These are phyloP conservation scores for Arrhopalites spinosus DNA, from an alignment of 2,888 invertebrate genomes.

Conservation along the genomic window DNA sequence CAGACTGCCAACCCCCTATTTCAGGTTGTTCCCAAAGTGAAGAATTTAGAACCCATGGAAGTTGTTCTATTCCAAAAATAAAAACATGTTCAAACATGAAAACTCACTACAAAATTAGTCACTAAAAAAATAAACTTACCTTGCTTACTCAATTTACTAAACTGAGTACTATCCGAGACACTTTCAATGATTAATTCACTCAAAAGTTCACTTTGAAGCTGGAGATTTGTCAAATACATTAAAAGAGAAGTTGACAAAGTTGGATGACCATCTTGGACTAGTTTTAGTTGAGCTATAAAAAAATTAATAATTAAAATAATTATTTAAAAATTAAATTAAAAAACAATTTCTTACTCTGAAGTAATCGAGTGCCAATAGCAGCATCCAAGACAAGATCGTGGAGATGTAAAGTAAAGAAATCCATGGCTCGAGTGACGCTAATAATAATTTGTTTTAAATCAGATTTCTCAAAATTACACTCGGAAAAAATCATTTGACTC, in stretches of 20 bases:
- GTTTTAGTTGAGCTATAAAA: constrained; percentile 11
- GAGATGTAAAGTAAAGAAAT: constrained; percentile 31
- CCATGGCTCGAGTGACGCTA: constrained; percentile 10
- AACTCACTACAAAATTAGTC: too few species aligned
- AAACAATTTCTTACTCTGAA: constrained; percentile 42
- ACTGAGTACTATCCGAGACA: neutral
- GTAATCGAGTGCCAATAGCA: constrained; percentile 47
- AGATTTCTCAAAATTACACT: constrained; percentile 13
- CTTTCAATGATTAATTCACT: constrained; percentile 38
- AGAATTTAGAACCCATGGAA: constrained; percentile 46
- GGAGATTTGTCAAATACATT: constrained; percentile 32
- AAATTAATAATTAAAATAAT: neutral
- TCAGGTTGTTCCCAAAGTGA: constrained; percentile 46
- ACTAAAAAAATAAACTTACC: constrained; percentile 34
- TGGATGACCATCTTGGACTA: constrained; percentile 33
- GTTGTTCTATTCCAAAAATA: neutral
- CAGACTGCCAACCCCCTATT: constrained; percentile 38
- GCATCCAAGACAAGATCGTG: constrained; percentile 46
- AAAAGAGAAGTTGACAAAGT: constrained; percentile 25
- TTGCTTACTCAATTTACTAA: neutral
- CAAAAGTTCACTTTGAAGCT: constrained; percentile 25
- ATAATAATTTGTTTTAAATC: constrained; percentile 20
- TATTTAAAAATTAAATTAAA: neutral
- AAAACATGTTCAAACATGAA: neutral
- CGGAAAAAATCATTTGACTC: constrained; percentile 8